A percentile compares a stretch with the other conserved stretches of the same genome.
Conservation (phyloP, 2,113 vertebrate species). For the Chionomys nivalis region DNA sequence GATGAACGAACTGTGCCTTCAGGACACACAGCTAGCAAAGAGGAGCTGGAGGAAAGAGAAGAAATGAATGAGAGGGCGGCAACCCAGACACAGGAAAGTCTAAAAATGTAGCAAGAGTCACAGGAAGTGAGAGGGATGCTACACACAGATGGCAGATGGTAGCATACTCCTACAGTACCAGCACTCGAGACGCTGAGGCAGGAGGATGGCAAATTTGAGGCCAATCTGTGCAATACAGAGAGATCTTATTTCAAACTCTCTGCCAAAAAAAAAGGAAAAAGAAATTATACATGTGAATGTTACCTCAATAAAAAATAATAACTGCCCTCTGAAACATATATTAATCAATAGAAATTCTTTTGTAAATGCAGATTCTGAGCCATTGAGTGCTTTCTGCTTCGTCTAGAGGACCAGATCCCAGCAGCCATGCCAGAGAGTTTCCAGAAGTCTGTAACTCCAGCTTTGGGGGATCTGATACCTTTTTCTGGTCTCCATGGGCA, state of each 20-base stretch:
- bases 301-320: neutral
- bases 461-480: neutral
- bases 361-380: neutral
- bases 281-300: neutral
- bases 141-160: neutral
- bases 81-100: neutral
- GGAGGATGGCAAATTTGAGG: neutral
- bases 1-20: neutral
- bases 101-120: neutral
- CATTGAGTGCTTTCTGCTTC: neutral
- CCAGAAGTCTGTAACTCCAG: neutral
- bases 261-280: neutral
- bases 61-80: neutral
- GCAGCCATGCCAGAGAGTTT: neutral
- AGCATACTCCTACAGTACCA: neutral
- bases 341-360: neutral
- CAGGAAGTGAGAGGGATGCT: fast-evolving
- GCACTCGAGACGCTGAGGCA: neutral
- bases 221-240: too few species aligned
- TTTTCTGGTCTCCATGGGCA: neutral
- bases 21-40: neutral
- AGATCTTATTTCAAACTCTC: too few species aligned
- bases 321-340: neutral
- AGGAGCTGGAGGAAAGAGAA: neutral
- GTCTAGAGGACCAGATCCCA: neutral